A percentile compares a stretch with the other conserved stretches of the same genome.
phyloP scores from a whole-genome alignment of 2,797 vertebrate species.

The Antennarius maculatus region DNA sequence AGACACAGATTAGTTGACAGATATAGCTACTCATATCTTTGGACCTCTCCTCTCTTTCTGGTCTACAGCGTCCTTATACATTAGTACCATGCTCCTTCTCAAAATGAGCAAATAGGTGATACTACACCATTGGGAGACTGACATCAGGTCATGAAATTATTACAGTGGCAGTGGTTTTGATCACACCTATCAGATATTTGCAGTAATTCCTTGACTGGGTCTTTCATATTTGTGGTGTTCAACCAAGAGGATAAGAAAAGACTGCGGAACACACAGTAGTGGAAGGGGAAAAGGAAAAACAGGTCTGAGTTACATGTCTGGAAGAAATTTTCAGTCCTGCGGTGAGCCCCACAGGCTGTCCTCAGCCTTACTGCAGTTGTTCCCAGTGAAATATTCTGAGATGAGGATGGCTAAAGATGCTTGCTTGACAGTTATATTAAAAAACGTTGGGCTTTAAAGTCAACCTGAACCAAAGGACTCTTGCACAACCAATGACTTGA shows the following conservation, averaged over 20 bases:
- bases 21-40: conserved; percentile 7
- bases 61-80: conserved; percentile 15
- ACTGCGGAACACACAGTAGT: background rate
- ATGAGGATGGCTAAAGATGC: background rate
- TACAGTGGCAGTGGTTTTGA: background rate
- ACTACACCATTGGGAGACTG: conserved; percentile 6
- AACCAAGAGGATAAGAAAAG: background rate
- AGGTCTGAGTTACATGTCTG: background rate
- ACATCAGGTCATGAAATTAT: conserved; percentile 3
- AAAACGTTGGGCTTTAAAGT: background rate
- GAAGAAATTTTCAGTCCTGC: background rate
- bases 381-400: background rate
- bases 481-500: conserved; percentile 13
- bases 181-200: background rate
- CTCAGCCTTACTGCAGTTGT: background rate
- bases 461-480: background rate
- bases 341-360: background rate
- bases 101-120: background rate
- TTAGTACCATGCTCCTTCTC: conserved; percentile 1
- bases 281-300: background rate
- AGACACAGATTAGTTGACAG: conserved; percentile 32
- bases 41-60: conserved; percentile 18
- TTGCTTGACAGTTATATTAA: background rate
- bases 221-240: background rate
- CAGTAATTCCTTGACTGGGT: too few species aligned